Conservation (phyloP, 2,888 invertebrate species). For the Drosophila meridiana region DNA sequence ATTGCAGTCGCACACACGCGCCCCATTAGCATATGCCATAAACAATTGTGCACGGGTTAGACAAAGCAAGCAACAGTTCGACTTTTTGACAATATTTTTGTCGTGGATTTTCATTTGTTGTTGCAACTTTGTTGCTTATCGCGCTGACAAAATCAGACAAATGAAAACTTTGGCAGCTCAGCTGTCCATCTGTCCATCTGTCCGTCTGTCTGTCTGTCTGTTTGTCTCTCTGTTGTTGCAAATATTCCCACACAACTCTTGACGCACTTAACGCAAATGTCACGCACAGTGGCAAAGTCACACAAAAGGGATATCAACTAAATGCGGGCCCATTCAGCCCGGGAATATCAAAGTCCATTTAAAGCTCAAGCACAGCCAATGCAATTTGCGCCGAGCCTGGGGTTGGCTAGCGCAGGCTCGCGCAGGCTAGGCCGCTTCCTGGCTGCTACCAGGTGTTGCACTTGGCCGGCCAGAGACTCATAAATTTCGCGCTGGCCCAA, state of each 20-base stretch:
- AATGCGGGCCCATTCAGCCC: constrained; percentile 71
- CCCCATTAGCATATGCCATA: constrained; percentile 9
- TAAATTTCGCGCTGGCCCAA: constrained; percentile 70
- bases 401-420: constrained; percentile 23
- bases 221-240: constrained; percentile 16
- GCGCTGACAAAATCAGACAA: constrained; percentile 54
- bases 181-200: constrained; percentile 6
- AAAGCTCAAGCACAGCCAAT: constrained; percentile 27
- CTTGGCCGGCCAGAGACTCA: constrained; percentile 63
- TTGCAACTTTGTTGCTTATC: constrained; percentile 64
- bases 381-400: constrained; percentile 52
- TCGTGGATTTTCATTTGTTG: constrained; percentile 67
- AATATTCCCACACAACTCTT: constrained; percentile 69
- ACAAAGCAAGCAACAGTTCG: constrained; percentile 36
- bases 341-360: constrained; percentile 51
- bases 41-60: constrained; percentile 27
- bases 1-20: constrained; percentile 59
- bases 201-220: constrained; percentile 11
- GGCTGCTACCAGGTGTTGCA: constrained; percentile 80
- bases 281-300: constrained; percentile 75
- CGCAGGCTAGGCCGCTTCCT: constrained; percentile 36
- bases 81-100: constrained; percentile 56
- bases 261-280: constrained; percentile 77
- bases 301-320: constrained; percentile 74
- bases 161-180: constrained; percentile 58